phyloP scores from a whole-genome alignment of 2,888 invertebrate genomes.

The Ecdyonurus torrentis region DNA sequence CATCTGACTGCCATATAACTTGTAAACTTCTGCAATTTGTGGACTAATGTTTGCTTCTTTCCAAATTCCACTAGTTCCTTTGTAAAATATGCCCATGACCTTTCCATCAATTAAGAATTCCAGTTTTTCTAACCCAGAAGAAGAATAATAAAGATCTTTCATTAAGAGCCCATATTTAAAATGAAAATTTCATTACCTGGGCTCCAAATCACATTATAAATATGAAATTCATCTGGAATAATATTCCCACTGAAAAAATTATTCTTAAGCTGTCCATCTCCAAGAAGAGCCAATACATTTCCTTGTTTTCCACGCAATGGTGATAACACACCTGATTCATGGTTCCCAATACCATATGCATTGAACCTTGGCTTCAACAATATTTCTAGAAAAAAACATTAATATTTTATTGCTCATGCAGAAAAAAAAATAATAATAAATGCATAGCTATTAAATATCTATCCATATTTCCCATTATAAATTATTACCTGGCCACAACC shows the following conservation, averaged over 20 bases:
- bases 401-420: too few relatives aligned
- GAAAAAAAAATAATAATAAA: too few relatives aligned
- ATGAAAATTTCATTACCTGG: background rate
- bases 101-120: background rate
- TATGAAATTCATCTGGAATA: background rate
- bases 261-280: background rate
- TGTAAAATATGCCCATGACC: background rate
- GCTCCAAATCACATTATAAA: background rate
- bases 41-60: background rate
- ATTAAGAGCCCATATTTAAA: background rate
- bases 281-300: background rate
- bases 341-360: background rate
- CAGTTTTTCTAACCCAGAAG: too few relatives aligned
- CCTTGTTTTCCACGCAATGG: background rate
- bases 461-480: too few relatives aligned
- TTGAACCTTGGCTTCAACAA: background rate
- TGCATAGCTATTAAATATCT: too few relatives aligned
- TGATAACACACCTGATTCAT: background rate
- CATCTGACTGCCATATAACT: background rate
- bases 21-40: background rate
- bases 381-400: too few relatives aligned
- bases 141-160: too few relatives aligned
- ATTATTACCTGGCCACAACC: background rate
- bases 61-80: background rate
- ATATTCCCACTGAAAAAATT: background rate